A percentile compares a stretch with the other conserved stretches of the same genome.
These are phyloP conservation scores for Campoletis raptor DNA, from an alignment of 2,888 invertebrate genomes.

Conservation along the genomic window DNA sequence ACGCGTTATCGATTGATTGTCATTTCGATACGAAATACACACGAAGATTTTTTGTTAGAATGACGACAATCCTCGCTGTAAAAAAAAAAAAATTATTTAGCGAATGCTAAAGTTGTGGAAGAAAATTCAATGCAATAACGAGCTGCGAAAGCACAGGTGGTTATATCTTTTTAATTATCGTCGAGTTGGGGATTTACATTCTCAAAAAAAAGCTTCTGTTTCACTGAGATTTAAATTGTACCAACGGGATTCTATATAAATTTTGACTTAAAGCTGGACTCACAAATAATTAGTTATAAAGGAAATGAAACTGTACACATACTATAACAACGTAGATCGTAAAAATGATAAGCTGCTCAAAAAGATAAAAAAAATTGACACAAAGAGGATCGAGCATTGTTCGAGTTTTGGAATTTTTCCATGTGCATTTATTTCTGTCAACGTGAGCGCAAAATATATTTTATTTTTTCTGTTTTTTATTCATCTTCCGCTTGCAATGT, in stretches of 20 bases:
- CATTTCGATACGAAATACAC: neutral
- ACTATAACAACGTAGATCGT: conserved; percentile 49
- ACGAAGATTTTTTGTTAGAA: neutral
- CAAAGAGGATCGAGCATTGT: conserved; percentile 12
- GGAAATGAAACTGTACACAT: conserved; percentile 50
- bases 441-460: conserved; percentile 10
- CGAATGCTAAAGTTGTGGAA: neutral
- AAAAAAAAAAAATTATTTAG: neutral
- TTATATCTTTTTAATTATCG: conserved; percentile 41
- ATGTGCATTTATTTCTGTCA: neutral
- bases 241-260: conserved; percentile 39
- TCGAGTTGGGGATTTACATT: neutral
- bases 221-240: conserved; percentile 7
- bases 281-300: conserved; percentile 24
- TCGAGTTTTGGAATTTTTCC: neutral
- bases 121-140: neutral
- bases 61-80: neutral
- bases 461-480: neutral
- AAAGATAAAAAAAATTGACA: conserved; percentile 20
- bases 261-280: conserved; percentile 39
- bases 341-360: conserved; percentile 62
- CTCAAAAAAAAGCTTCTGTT: neutral
- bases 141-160: conserved; percentile 19
- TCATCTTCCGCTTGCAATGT: conserved; percentile 18
- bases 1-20: neutral